Percentiles rank a stretch among this genome's conserved stretches.
These are phyloP conservation scores for Campylomormyrus tamandua DNA, from an alignment of 2,113 vertebrate genomes.

Conservation along the genomic window DNA sequence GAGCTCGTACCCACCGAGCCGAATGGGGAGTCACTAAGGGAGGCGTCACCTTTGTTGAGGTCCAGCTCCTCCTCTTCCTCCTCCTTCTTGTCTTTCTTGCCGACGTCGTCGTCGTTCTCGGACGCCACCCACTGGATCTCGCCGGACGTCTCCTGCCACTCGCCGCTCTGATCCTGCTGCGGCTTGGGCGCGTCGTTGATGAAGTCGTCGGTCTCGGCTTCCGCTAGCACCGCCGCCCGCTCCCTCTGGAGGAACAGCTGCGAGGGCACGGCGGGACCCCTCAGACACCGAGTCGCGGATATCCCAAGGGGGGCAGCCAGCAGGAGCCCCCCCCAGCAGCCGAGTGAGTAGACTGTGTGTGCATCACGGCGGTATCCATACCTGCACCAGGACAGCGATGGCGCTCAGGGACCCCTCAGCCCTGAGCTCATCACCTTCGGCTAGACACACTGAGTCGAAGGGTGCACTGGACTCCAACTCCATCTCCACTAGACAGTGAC, in stretches of 20 bases:
- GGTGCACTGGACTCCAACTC: constrained; percentile 71
- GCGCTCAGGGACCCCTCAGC: constrained; percentile 70
- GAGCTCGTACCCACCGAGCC: not conserved
- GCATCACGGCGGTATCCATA: constrained; percentile 29
- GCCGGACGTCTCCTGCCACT: constrained; percentile 90
- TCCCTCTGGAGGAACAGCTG: constrained; percentile 92
- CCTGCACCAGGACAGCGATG: constrained; percentile 90
- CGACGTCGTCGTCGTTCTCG: constrained; percentile 58
- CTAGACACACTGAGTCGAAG: constrained; percentile 72
- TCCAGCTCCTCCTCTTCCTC: constrained; percentile 93
- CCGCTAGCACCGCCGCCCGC: constrained; percentile 79
- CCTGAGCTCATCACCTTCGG: constrained; percentile 57
- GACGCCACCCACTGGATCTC: constrained; percentile 94
- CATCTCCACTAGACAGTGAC: constrained; percentile 91
- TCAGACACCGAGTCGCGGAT: not conserved
- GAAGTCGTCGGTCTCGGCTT: constrained; percentile 94
- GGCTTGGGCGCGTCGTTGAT: constrained; percentile 86
- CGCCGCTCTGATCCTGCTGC: constrained; percentile 81
- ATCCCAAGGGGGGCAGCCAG: not conserved
- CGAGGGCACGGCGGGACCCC: not conserved
- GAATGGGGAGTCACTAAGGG: not conserved
- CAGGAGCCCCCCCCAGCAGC: not conserved
- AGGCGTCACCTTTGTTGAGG: constrained; percentile 81
- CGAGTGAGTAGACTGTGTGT: not conserved
- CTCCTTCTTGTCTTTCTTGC: constrained; percentile 66